Evolutionary conservation across 2,888 invertebrate species (phyloP), one percentile per base, ranked within the genome.

Genomic region (Pardosa pseudoannulata): DNA sequence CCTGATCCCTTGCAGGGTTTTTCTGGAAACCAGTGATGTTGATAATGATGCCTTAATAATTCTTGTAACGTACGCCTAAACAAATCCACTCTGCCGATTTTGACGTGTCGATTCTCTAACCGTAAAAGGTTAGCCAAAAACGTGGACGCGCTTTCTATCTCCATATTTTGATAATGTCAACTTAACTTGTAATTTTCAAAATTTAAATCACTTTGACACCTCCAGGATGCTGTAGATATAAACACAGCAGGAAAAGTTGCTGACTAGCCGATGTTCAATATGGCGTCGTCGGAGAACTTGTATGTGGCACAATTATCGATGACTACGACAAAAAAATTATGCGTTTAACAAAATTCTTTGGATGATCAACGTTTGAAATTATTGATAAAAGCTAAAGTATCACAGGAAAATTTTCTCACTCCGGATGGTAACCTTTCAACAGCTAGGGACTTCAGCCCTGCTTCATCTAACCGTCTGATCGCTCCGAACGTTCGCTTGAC

Each of bases 21-120:
- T 89, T 95, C 94, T 39, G 95, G 95, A 91, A 95, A 95, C 95
- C 95, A 95, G 91, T 95, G 95, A 91, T 94, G 94, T 91, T 94
- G 91, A 90, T 94, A 94, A 86, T 93, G 93, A 88, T 92, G 91
- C 31, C 91, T 91, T 88, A 93, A 89, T 78, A 93, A 90, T 88
- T 92, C 92, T 70, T 91, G 91, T 82, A 93, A 90, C 74, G 91
- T 92, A 78, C 90, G 91, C 85, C 92, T 92, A 90, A 93, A 93
- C 89, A 92, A 91, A 72, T 92, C 92, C 88, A 93, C 89, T 89
- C 93, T 92, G 7, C 90, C 88, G 36, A 91, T 90, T 72, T 83
- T 83, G 67, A 89, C 89, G 78, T 91, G 82, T 56, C 87, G 79
- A 27, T 76, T 86, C 27, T 82, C 86, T 68, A 90, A 67, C 79